These are phyloP conservation scores for Spodoptera litura DNA, from an alignment of 1,140 invertebrate species.

Conservation along the genomic window DNA sequence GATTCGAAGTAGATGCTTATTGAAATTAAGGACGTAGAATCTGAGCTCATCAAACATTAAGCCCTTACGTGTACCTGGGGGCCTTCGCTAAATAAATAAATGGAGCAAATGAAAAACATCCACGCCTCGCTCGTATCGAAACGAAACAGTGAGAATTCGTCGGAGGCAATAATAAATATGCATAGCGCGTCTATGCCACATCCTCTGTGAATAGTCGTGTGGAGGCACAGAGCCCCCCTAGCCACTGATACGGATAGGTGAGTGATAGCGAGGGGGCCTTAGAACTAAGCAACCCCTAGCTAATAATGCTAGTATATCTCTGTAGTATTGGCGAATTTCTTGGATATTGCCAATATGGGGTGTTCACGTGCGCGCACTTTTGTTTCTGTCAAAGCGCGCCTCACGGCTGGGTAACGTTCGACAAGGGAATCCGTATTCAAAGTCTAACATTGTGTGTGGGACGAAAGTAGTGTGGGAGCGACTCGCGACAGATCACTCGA, in stretches of 20 bases:
- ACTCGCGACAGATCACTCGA: too few species aligned
- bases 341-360: slow-evolving; percentile 84
- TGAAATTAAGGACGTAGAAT: slow-evolving; percentile 77
- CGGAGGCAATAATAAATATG: slow-evolving; percentile 83
- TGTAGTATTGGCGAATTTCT: slow-evolving; percentile 80
- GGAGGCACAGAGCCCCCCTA: slow-evolving; percentile 57
- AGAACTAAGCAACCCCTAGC: slow-evolving; percentile 76
- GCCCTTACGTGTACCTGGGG: slow-evolving; percentile 71
- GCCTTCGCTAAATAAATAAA: slow-evolving; percentile 81
- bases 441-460: slow-evolving; percentile 24
- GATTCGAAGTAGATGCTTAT: slow-evolving; percentile 58
- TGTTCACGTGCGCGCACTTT: slow-evolving; percentile 78
- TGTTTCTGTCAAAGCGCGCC: slow-evolving; percentile 74
- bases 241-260: slow-evolving; percentile 79
- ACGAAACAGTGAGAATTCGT: slow-evolving; percentile 77
- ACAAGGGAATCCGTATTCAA: slow-evolving; percentile 41
- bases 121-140: slow-evolving; percentile 70
- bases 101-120: slow-evolving; percentile 83
- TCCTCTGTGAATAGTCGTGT: slow-evolving; percentile 84
- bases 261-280: slow-evolving; percentile 80
- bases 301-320: slow-evolving; percentile 81
- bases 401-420: slow-evolving; percentile 41
- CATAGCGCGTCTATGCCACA: slow-evolving; percentile 83
- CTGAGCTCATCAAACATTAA: slow-evolving; percentile 83
- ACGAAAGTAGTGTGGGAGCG: slow-evolving; percentile 4